Percentiles rank a stretch among this genome's conserved stretches.
These are phyloP conservation scores for rat (Rattus norvegicus) DNA, from an alignment of 2,113 vertebrate genomes.

Conservation along the genomic window GRCr8 NC_086022.1:81350001-81350500, in stretches of 20 bases:
- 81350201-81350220: slow-evolving; percentile 45
- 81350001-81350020: slow-evolving; percentile 86
- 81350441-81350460: slow-evolving; percentile 75
- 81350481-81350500: slow-evolving; percentile 39
- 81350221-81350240: slow-evolving; percentile 60
- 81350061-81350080: slow-evolving; percentile 88
- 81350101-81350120: slow-evolving; percentile 87
- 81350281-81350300: slow-evolving; percentile 82
- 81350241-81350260: slow-evolving; percentile 68
- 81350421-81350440: slow-evolving; percentile 78
- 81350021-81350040: slow-evolving; percentile 86
- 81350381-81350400: slow-evolving; percentile 84
- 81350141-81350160: slow-evolving; percentile 78
- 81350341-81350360: slow-evolving; percentile 85
- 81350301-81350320: slow-evolving; percentile 85
- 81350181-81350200: neutral
- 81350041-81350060: slow-evolving; percentile 85
- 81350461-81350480: slow-evolving; percentile 48
- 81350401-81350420: slow-evolving; percentile 78
- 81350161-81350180: slow-evolving; percentile 83
- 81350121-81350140: slow-evolving; percentile 85
- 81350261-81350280: slow-evolving; percentile 80
- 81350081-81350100: slow-evolving; percentile 81
- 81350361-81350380: slow-evolving; percentile 79
- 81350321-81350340: slow-evolving; percentile 80